A percentile compares a stretch with the other conserved stretches of the same genome.
Conservation (phyloP, 1,140 invertebrate genomes). For the Lamellibrachia luymesi region DNA sequence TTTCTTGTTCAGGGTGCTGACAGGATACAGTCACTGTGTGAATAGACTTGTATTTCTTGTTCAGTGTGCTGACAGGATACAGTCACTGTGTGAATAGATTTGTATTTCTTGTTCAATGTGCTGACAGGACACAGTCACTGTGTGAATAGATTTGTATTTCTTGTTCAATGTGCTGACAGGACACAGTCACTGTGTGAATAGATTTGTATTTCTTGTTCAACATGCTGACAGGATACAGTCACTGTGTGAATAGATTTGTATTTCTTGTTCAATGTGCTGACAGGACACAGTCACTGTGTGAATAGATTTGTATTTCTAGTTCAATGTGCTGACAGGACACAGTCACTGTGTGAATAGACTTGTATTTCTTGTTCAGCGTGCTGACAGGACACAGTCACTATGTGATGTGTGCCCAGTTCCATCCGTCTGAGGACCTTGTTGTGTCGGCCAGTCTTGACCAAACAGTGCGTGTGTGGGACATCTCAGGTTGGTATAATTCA, state of each 20-base stretch:
- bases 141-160: conserved; percentile 64
- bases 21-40: conserved; percentile 98
- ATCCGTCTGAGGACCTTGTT: conserved; percentile 93
- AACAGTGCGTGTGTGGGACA: conserved; percentile 98
- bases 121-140: conserved; percentile 93
- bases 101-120: conserved; percentile 43
- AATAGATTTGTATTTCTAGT: no score
- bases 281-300: no score
- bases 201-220: no score
- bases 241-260: no score
- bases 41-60: conserved; percentile 54
- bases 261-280: no score
- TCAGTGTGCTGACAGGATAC: conserved; percentile 70
- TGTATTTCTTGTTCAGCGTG: conserved; percentile 41
- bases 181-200: no score
- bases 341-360: conserved; percentile 70
- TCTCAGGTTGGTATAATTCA: conserved; percentile 66
- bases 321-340: conserved; percentile 71
- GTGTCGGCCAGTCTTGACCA: conserved; percentile 98
- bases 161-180: no score
- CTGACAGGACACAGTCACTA: conserved; percentile 93
- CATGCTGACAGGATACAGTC: no score
- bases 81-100: conserved; percentile 90
- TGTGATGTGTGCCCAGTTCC: conserved; percentile 99
- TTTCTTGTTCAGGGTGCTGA: conserved; percentile 50